These are phyloP conservation scores for Knipowitschia caucasica DNA, from an alignment of 2,797 vertebrate species.

Conservation along the genomic window DNA sequence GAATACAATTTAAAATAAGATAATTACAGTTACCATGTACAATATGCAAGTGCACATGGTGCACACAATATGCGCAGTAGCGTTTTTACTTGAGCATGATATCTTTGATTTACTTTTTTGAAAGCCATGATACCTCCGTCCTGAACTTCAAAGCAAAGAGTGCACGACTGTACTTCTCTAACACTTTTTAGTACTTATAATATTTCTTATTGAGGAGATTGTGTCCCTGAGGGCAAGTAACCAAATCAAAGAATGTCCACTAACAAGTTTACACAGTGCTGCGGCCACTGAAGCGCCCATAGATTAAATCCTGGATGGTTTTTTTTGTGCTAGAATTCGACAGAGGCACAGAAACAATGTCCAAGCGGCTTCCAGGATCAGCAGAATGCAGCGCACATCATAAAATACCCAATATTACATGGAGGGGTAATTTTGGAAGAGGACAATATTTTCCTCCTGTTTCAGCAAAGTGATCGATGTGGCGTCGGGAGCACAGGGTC, in stretches of 20 bases:
- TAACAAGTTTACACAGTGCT: slow-evolving; percentile 4
- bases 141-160: not conserved
- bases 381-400: slow-evolving; percentile 26
- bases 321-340: slow-evolving; percentile 17
- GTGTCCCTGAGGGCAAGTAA: not conserved
- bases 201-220: slow-evolving; percentile 8
- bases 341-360: slow-evolving; percentile 12
- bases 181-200: slow-evolving; percentile 4
- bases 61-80: no score
- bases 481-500: slow-evolving; percentile 34
- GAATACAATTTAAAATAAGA: no score
- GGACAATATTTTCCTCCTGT: slow-evolving; percentile 40
- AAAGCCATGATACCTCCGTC: not conserved
- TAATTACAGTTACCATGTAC: no score
- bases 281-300: not conserved
- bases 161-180: not conserved
- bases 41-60: not conserved
- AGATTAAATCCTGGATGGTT: slow-evolving; percentile 1
- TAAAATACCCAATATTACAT: slow-evolving; percentile 24
- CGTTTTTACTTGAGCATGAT: no score
- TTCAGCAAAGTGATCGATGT: slow-evolving; percentile 61
- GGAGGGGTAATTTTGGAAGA: slow-evolving; percentile 39
- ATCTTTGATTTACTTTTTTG: not conserved
- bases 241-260: slow-evolving; percentile 4
- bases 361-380: slow-evolving; percentile 12